These are phyloP conservation scores for Hyaena hyaena DNA, from an alignment of 2,113 vertebrate genomes.

Conservation along the genomic window DNA sequence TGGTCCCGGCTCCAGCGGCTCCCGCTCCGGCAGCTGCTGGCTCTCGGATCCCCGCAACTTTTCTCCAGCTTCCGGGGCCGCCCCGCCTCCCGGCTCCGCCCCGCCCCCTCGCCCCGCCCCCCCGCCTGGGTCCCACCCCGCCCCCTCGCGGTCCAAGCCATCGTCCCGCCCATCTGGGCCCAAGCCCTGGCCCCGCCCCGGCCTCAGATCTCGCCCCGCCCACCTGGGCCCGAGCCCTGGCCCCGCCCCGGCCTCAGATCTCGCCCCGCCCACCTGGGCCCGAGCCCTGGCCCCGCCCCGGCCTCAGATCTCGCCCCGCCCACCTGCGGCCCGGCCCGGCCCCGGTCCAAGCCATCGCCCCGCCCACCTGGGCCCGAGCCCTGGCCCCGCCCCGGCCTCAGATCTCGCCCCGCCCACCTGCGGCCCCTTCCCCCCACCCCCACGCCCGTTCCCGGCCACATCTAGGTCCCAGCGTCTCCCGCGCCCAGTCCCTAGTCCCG, in stretches of 20 bases:
- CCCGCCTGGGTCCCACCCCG: not conserved
- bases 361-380: fast-evolving
- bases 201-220: not conserved
- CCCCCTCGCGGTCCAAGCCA: no score
- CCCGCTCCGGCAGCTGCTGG: not conserved
- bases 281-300: not conserved
- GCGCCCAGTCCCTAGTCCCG: fast-evolving
- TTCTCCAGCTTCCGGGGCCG: no score
- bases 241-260: no score
- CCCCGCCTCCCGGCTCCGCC: not conserved
- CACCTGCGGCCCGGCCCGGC: not conserved
- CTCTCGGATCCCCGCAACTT: not conserved
- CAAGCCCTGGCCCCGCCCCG: not conserved
- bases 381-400: fast-evolving
- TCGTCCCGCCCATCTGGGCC: not conserved
- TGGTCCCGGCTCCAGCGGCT: not conserved
- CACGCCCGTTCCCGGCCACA: fast-evolving
- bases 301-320: not conserved
- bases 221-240: not conserved
- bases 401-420: not conserved
- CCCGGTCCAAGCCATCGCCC: not conserved
- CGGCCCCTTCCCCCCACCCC: not conserved
- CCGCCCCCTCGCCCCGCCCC: no score
- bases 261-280: no score
- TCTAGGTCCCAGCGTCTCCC: not conserved